Percentiles rank a stretch among this genome's conserved stretches.
These are phyloP conservation scores for Oasisia sp. DNA, from an alignment of 2,888 invertebrate genomes.

Conservation along the genomic window DNA sequence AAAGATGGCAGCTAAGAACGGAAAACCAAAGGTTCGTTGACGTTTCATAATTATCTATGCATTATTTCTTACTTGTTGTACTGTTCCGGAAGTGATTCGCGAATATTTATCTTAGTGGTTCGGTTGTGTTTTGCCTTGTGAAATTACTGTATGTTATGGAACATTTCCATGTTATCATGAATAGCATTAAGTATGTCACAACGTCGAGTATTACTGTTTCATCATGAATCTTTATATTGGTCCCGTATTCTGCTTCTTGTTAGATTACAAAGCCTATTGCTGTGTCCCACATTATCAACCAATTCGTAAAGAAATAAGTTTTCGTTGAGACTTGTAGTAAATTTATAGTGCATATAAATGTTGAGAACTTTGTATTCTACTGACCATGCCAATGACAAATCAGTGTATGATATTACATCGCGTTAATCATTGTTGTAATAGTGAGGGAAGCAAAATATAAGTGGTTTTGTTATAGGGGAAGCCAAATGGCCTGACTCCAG, in stretches of 20 bases:
- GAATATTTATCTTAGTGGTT: too few relatives aligned
- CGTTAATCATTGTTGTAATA: not conserved
- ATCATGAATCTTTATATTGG: not conserved
- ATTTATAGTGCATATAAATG: too few relatives aligned
- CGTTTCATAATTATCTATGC: not conserved
- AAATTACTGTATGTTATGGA: too few relatives aligned
- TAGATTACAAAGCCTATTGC: too few relatives aligned
- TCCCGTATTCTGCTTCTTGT: not conserved
- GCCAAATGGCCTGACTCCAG: not conserved
- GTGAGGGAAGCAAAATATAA: not conserved
- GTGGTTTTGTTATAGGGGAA: not conserved
- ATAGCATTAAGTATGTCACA: not conserved
- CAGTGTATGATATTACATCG: not conserved
- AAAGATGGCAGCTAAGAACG: not conserved
- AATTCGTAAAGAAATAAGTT: too few relatives aligned
- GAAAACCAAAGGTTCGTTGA: not conserved
- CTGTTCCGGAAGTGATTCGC: too few relatives aligned
- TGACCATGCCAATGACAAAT: not conserved
- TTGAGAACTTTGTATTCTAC: too few relatives aligned
- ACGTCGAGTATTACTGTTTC: not conserved
- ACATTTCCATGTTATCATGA: too few relatives aligned
- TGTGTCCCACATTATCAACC: too few relatives aligned
- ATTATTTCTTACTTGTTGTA: too few relatives aligned
- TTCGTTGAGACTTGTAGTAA: too few relatives aligned
- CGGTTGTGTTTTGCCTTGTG: too few relatives aligned